Conservation (phyloP, 2,797 vertebrate species). For the Peromyscus nudipes region DNA sequence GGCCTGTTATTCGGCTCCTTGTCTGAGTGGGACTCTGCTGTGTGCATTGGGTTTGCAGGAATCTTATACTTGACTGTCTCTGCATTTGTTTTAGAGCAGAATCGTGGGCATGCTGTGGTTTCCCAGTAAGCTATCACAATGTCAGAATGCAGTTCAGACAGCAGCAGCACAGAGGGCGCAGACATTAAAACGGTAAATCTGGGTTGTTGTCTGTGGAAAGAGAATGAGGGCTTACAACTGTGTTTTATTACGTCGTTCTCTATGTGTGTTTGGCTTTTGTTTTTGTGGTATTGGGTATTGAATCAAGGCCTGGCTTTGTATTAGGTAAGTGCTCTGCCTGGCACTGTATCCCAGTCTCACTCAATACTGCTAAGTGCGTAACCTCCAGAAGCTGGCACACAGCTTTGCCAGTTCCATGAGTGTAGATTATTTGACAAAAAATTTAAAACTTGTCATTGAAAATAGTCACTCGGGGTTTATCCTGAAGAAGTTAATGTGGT, state of each 20-base stretch:
- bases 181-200: conserved; percentile 92
- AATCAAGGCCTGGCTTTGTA: background rate
- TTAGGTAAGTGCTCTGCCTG: background rate
- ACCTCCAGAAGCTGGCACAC: background rate
- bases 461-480: background rate
- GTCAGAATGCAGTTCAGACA: conserved; percentile 91
- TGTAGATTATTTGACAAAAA: conserved; percentile 15
- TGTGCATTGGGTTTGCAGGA: conserved; percentile 39
- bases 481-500: background rate
- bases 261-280: background rate
- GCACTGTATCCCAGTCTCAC: background rate
- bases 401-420: background rate
- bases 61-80: conserved; percentile 75
- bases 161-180: conserved; percentile 86
- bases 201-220: background rate
- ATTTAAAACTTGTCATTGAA: conserved; percentile 2
- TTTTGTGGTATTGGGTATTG: background rate
- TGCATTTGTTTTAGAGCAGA: conserved; percentile 85
- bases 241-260: background rate
- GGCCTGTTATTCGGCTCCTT: background rate
- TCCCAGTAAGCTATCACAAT: conserved; percentile 91
- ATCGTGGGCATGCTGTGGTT: conserved; percentile 88
- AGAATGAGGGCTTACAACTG: background rate
- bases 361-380: background rate
- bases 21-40: conserved; percentile 33